Evolutionary conservation across 2,113 vertebrate species (phyloP).

Genomic region (Phalacrocorax carbo): DNA sequence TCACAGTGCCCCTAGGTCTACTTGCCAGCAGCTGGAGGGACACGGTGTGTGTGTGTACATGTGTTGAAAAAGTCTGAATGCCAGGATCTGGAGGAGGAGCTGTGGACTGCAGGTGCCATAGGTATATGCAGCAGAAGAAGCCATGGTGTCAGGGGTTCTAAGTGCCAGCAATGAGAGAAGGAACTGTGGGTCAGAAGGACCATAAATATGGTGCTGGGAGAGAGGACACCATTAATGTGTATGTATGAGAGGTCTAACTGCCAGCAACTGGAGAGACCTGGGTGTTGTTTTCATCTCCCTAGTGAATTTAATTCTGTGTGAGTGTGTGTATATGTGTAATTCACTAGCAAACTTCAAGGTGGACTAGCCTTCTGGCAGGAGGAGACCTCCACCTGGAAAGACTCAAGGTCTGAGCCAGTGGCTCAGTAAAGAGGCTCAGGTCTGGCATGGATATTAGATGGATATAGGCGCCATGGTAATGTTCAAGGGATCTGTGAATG

Average conservation of each 20-base stretch:
- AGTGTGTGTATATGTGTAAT: neutral
- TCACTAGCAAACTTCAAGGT: neutral
- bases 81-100: neutral
- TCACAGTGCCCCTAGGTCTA: neutral
- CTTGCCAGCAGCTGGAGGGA: neutral
- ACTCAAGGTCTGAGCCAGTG: neutral
- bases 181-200: neutral
- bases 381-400: neutral
- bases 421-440: neutral
- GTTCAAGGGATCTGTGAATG: neutral
- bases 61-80: neutral
- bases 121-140: neutral
- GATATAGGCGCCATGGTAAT: neutral
- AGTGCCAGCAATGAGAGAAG: neutral
- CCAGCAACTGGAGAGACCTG: neutral
- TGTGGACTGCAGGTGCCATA: neutral
- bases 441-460: neutral
- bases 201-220: neutral
- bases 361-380: neutral
- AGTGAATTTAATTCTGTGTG: neutral
- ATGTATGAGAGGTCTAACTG: neutral
- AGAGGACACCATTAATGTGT: neutral
- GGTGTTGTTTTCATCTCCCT: neutral
- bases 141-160: accelerated
- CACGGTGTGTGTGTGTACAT: too few species aligned